Evolutionary conservation across 2,113 vertebrate genomes (phyloP), one percentile per base, ranked within the genome.

Genomic region (Salvelinus fontinalis): DNA sequence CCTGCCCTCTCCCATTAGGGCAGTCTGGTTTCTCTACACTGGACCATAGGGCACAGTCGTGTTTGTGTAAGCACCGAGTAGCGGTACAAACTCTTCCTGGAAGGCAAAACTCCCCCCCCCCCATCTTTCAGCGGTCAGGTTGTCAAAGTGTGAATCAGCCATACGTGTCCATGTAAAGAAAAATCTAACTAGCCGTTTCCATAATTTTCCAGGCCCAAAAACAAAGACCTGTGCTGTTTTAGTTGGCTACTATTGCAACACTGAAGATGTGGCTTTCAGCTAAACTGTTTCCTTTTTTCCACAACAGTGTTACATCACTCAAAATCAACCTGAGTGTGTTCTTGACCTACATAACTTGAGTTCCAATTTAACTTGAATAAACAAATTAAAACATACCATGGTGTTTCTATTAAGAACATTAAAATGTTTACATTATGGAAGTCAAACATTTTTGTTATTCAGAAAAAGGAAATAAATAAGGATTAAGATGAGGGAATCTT

Each of bases 201-300:
- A 2, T 57, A 3, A 73, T n/a, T 84, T 84, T 88, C 83, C 85
- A 76, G 31, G 78, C 54, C 39, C 34, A 44, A 75, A 29, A 88
- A 81, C 84, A 83, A 44, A 89, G 84, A 89, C 77, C 86, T 88
- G 80, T 7, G 11, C 75, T 0, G 22, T 75, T 31, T 31, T 75
- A 78, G 76, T 54, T 54, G 51, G 5, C 51, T 14, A 54, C 51
- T 79, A 65, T 79, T 77, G 76, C 59, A 82, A 26, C 86, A 44
- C 70, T 86, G 90, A 91, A 85, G 77, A 76, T 34, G 76, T 82
- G 73, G 76, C 9, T 54, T 39, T n/a, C 29, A 5, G 54, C 18
- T 39, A 31, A 68, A 68, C 75, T 54, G 24, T 67, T 73, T 54
- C 75, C 76, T 73, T 26, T 66, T 27, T 31, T 31, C 31, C 57